Base-by-base conservation (phyloP, 2,888 invertebrate species). In the Isoperla grammatica region DNA sequence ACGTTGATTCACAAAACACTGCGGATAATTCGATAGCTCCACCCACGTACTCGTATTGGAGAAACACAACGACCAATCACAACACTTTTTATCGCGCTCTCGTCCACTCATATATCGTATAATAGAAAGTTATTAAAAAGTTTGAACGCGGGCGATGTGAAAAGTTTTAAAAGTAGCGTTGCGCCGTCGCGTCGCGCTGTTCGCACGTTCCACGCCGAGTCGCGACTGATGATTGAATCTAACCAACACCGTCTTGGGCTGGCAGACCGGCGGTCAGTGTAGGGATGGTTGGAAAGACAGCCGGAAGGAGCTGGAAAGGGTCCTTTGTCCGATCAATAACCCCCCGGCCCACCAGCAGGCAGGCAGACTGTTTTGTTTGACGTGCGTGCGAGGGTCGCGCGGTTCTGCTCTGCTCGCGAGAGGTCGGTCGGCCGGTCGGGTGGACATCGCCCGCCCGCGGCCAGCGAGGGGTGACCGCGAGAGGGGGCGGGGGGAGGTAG, bases 361-460 rank as follows among this genome's bases (percentile, higher is more conserved):
- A 20, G 39, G 46, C 22, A 19, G 45, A 20, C 29, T 22, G 20
- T 22, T 19, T 53, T 37, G 37, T 53, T 53, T 53, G 53, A 39
- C 19, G 37, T 37, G 39, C 53, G 60, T 61, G 61, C 61, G 50
- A 54, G 61, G 35, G 22, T 23, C 20, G 50, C 50, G 23, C 57
- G 57, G 61, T 54, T 73, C 68, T 73, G 73, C 69, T 62, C 68
- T 69, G 66, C 66, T 65, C 63, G 65, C 65, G 66, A 65, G 63
- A 65, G 63, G 63, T 66, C 65, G 61, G 57, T 57, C 39, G 61
- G 61, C 54, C 65, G 61, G 57, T 57, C 39, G 61, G 61, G 57
- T 57, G 61, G 61, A 58, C 61, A 61, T 48, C 43, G 57, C 61
- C 54, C 49, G 56, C 60, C 56, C 57, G 56, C 42, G 50, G 59